phyloP scores from a whole-genome alignment of 2,888 invertebrate species.

The Eupithecia subfuscata region DNA sequence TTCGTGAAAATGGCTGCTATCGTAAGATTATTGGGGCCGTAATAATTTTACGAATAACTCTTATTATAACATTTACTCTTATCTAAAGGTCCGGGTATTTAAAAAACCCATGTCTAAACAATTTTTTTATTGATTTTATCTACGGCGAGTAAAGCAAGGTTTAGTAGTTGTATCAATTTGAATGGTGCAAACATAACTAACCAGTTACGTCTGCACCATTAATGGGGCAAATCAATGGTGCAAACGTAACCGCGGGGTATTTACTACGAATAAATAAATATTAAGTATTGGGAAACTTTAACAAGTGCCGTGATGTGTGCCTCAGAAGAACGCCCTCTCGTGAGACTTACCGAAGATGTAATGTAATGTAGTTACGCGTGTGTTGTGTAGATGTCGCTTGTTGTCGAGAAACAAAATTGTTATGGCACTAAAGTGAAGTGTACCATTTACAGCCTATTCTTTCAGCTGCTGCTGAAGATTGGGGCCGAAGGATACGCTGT shows the following conservation, averaged over 20 bases:
- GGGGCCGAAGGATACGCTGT: too few species aligned
- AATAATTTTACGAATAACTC: background rate
- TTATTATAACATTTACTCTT: background rate
- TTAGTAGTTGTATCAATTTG: too few species aligned
- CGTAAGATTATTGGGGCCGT: background rate
- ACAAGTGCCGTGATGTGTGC: conserved; percentile 36
- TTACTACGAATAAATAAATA: background rate
- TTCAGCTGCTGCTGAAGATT: background rate
- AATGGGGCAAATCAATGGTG: too few species aligned
- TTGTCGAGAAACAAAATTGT: conserved; percentile 12
- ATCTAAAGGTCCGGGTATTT: background rate
- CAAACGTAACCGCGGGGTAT: too few species aligned
- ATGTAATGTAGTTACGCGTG: conserved; percentile 22
- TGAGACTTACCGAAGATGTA: conserved; percentile 9
- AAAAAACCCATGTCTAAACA: too few species aligned
- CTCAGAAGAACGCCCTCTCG: conserved; percentile 23
- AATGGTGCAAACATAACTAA: too few species aligned
- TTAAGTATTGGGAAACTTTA: background rate
- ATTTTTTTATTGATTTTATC: too few species aligned
- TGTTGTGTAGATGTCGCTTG: conserved; percentile 33
- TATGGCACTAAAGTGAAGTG: background rate
- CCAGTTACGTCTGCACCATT: too few species aligned
- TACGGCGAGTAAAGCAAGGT: too few species aligned
- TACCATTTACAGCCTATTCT: background rate
- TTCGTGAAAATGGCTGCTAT: background rate